These are phyloP conservation scores for Polyodon spathula DNA, from an alignment of 2,113 vertebrate species.

Conservation along the genomic window DNA sequence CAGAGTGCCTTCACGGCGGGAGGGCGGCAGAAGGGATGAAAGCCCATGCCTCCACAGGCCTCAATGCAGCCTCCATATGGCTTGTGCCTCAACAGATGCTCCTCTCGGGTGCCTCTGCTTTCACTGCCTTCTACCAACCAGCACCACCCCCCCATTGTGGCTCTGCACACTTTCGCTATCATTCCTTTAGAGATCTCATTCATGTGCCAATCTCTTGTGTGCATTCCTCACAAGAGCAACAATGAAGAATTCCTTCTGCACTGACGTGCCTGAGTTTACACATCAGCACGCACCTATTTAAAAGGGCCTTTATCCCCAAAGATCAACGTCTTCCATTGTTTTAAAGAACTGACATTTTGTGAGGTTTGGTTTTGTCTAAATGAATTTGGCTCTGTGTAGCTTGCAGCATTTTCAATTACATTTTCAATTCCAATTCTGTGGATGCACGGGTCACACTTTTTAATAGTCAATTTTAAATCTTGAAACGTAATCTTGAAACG, in stretches of 20 bases:
- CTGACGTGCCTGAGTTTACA: constrained; percentile 6
- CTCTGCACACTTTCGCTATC: neutral
- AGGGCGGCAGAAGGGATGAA: constrained; percentile 41
- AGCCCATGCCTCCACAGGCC: constrained; percentile 46
- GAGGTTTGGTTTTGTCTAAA: no score
- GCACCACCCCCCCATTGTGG: neutral
- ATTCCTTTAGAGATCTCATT: constrained; percentile 15
- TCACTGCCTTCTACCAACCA: no score
- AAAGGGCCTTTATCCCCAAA: no score
- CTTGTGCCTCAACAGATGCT: constrained; percentile 54
- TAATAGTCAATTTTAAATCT: no score
- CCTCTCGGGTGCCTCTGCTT: constrained; percentile 19
- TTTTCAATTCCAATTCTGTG: no score
- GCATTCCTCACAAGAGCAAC: neutral
- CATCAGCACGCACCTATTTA: constrained; percentile 8
- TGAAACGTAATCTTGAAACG: no score
- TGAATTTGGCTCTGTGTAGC: no score
- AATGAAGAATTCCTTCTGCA: neutral
- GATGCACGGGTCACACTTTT: no score
- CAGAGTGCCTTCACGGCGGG: constrained; percentile 6
- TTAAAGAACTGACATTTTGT: no score
- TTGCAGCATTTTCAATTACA: no score
- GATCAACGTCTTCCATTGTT: no score
- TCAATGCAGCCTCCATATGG: constrained; percentile 57
- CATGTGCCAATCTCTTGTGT: neutral